Conservation (phyloP, 2,797 vertebrate genomes). For the Sebastolobus alascanus region DNA sequence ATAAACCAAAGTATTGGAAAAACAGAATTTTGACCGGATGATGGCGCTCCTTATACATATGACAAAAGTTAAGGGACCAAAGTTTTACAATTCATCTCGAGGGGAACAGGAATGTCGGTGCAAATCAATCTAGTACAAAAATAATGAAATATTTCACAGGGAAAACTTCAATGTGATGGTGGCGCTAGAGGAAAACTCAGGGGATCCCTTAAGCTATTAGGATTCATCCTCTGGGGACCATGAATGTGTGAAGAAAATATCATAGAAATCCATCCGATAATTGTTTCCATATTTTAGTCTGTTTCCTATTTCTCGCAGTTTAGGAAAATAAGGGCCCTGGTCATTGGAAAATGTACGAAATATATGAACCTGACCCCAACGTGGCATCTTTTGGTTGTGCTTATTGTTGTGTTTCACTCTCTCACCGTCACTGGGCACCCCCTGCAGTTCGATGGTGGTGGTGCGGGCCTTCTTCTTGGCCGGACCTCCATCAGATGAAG, state of each 20-base stretch:
- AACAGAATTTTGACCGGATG: too few relatives aligned
- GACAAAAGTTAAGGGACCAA: too few relatives aligned
- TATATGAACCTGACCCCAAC: neutral
- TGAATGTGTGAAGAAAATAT: neutral
- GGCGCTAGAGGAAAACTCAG: neutral
- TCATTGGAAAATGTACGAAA: neutral
- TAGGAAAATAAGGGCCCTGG: neutral
- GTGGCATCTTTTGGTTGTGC: neutral
- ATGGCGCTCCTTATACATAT: too few relatives aligned
- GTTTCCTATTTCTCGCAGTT: neutral
- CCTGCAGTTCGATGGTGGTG: conserved; percentile 97
- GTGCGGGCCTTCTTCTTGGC: conserved; percentile 98
- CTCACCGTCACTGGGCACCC: conserved; percentile 96
- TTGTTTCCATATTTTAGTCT: neutral
- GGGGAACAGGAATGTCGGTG: neutral
- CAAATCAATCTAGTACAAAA: neutral
- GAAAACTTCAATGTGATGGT: neutral
- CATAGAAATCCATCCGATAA: neutral
- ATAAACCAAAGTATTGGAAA: too few relatives aligned
- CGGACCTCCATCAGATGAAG: conserved; percentile 91
- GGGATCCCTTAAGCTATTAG: neutral
- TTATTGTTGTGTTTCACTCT: neutral
- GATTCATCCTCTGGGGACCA: neutral
- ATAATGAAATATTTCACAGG: neutral
- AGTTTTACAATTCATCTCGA: too few relatives aligned